A percentile compares a stretch with the other conserved stretches of the same genome.
Evolutionary conservation across 64 coral and sea anemone genomes (phyloP).

Genomic region (Trachythela sp.): DNA sequence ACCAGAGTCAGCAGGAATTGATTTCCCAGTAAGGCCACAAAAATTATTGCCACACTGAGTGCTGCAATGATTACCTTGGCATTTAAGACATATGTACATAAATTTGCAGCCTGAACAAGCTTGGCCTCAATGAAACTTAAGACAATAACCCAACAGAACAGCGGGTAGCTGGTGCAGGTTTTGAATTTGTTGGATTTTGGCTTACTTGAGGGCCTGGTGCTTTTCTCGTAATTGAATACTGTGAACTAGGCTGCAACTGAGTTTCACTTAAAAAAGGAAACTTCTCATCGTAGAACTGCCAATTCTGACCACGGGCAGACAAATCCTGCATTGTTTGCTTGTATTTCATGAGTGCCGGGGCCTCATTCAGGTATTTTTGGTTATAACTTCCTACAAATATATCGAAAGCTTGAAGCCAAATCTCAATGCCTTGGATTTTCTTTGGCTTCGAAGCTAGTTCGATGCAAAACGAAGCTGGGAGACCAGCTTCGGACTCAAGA

Average conservation of each 20-base stretch:
- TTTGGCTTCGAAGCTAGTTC: background rate
- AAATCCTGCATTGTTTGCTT: conserved; percentile 28
- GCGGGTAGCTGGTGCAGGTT: background rate
- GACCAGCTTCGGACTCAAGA: background rate
- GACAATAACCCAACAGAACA: background rate
- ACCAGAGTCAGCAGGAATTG: background rate
- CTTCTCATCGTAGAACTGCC: conserved; percentile 43
- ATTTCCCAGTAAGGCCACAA: background rate
- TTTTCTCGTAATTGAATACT: background rate
- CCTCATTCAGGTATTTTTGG: conserved; percentile 19
- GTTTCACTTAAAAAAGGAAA: conserved; percentile 24
- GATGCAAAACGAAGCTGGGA: background rate
- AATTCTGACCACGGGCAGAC: conserved; percentile 35
- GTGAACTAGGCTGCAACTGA: background rate
- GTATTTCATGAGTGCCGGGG: conserved; percentile 54
- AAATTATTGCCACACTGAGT: background rate
- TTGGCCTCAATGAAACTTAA: conserved; percentile 1
- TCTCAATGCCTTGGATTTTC: background rate
- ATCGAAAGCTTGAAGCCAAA: conserved; percentile 39
- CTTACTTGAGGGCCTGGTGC: background rate
- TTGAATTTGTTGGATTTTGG: background rate
- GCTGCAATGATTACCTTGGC: background rate
- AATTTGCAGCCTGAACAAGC: background rate
- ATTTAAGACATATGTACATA: background rate
- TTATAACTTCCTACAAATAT: conserved; percentile 41